phyloP scores from a whole-genome alignment of 35 echinoderm and acorn worm genomes.

The Holothuria glaberrima region DNA sequence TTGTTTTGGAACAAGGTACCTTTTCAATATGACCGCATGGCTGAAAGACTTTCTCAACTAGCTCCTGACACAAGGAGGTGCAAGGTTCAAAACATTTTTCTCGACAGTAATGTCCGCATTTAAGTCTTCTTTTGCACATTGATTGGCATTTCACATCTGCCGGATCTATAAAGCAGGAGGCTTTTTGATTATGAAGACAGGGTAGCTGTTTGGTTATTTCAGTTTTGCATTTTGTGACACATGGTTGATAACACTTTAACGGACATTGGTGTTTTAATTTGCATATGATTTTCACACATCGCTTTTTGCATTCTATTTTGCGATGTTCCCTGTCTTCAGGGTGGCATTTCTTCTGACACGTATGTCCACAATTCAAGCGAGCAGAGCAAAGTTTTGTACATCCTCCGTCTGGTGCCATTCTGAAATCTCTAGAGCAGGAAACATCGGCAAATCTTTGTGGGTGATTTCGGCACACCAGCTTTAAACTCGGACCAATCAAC shows the following conservation, averaged over 20 bases:
- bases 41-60: slow-evolving; percentile 10
- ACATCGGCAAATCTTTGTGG: slow-evolving; percentile 51
- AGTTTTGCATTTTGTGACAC: slow-evolving; percentile 29
- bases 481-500: slow-evolving; percentile 54
- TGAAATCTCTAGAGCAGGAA: slow-evolving; percentile 57
- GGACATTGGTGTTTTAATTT: slow-evolving; percentile 15
- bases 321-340: slow-evolving; percentile 62
- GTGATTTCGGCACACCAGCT: slow-evolving; percentile 79
- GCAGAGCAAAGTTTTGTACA: slow-evolving; percentile 67
- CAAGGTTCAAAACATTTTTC: neutral
- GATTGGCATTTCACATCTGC: slow-evolving; percentile 16
- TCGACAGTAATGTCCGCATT: slow-evolving; percentile 48
- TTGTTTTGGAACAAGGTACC: slow-evolving; percentile 18
- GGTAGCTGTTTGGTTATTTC: neutral
- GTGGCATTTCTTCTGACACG: slow-evolving; percentile 68
- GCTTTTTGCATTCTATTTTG: slow-evolving; percentile 46
- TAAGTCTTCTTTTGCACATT: slow-evolving; percentile 8
- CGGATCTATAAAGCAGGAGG: slow-evolving; percentile 8
- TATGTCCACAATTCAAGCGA: slow-evolving; percentile 79
- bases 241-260: slow-evolving; percentile 32
- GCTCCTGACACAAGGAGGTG: neutral
- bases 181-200: slow-evolving; percentile 18
- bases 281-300: slow-evolving; percentile 49
- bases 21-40: slow-evolving; percentile 65
- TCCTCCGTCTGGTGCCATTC: slow-evolving; percentile 70